phyloP scores from a whole-genome alignment of 35 echinoderm and acorn worm genomes.

The Heliocidaris tuberculata region DNA sequence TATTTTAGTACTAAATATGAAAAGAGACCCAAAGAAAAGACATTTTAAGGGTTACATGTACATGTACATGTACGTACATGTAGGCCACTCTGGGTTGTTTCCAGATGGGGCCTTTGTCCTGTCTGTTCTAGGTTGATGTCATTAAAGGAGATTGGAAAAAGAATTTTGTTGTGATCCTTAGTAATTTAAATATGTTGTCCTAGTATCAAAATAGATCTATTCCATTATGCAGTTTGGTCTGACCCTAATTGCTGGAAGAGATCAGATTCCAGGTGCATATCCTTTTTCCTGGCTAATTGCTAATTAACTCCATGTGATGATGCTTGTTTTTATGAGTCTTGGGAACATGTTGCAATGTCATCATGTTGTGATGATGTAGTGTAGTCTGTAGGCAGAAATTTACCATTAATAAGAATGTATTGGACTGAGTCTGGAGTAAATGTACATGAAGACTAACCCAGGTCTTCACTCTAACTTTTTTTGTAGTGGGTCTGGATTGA shows the following conservation, averaged over 20 bases:
- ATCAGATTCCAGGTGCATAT: background rate
- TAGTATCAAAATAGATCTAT: background rate
- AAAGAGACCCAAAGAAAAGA: no score
- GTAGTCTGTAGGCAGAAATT: no score
- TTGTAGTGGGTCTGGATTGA: no score
- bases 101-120: background rate
- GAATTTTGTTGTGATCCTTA: background rate
- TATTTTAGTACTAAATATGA: background rate
- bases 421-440: no score
- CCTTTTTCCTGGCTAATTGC: background rate
- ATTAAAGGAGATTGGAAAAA: background rate
- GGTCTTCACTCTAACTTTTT: no score
- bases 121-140: background rate
- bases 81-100: background rate
- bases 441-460: no score
- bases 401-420: no score
- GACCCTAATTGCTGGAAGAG: background rate
- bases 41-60: background rate
- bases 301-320: background rate
- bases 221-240: background rate
- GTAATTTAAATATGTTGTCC: background rate
- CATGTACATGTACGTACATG: no score
- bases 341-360: background rate
- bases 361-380: background rate
- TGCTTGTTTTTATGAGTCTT: background rate